Evolutionary conservation across 2,113 vertebrate species (phyloP).

Genomic region (Sinosuthora webbiana): DNA sequence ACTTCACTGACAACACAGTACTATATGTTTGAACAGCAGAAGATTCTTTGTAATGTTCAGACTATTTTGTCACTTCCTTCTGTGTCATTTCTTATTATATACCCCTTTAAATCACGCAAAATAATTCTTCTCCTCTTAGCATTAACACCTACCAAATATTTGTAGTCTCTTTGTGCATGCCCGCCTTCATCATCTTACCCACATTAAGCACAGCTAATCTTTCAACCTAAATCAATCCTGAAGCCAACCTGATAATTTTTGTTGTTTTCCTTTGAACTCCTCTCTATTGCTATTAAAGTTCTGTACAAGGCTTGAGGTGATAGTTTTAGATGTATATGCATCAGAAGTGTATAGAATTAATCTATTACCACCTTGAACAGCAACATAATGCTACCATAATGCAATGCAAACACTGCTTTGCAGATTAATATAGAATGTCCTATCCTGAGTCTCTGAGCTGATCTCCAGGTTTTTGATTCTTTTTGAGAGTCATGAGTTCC

Average conservation of each 20-base stretch:
- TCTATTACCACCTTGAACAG: neutral
- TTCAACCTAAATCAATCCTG: neutral
- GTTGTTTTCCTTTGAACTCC: neutral
- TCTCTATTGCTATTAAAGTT: neutral
- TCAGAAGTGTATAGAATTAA: neutral
- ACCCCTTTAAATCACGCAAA: neutral
- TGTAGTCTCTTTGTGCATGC: neutral
- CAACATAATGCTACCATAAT: neutral
- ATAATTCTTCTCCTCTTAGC: neutral
- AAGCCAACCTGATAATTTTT: neutral
- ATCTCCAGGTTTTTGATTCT: neutral
- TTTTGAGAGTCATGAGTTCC: neutral
- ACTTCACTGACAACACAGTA: neutral
- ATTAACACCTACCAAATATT: constrained; percentile 23
- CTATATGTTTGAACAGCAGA: neutral
- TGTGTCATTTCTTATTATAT: neutral
- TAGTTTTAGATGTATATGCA: neutral
- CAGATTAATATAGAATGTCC: neutral
- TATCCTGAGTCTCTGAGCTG: neutral
- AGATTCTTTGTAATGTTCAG: constrained; percentile 4
- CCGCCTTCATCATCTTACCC: neutral
- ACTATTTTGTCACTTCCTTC: constrained; percentile 13
- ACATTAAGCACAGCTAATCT: neutral
- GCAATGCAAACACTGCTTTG: neutral
- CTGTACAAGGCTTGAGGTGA: neutral